Evolutionary conservation across 1,140 invertebrate species (phyloP), one percentile per base, ranked within the genome.

Genomic region (Tetraneura akinire): DNA sequence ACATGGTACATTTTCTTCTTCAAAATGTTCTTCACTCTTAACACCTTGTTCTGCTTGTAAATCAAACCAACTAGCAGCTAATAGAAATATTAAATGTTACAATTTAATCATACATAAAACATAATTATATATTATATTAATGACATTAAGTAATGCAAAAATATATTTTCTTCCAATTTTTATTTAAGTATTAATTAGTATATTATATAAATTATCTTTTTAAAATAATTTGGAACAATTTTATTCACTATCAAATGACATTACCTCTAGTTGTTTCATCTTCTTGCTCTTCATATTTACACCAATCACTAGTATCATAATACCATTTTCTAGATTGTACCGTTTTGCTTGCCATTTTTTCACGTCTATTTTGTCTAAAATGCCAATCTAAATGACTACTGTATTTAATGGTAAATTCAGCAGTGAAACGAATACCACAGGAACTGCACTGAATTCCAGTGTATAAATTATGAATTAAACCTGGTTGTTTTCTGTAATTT

Each of bases 351-450:
- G 93, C 93, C 83, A 96, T 94, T 80, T 94, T 91, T 83, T 96
- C 95, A 60, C 92, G 88, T 13, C 95, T 87, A 86, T 98, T 98
- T 85, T 96, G 93, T 13, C 96, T 87, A 86, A 98, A 98, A 87
- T 98, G 97, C 96, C 97, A 98, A 86, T 98, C 96, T 42, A 98
- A 88, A 87, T 98, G 97, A 85, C 96, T 93, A 81, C 93, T 93
- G 85, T 98, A 94, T 76, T 91, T 90, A 42, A 94, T 92, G 1
- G 93, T 95, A 83, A 94, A 91, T 85, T 95, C 93, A 0, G 93
- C 91, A 14, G 92, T 91, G 85, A 98, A 98, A 55, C 97, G 88
- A 37, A 94, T 90, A 21, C 96, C 96, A 87, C 96, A 98, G 29
- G 95, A 95, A 80, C 93, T 93, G 86, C 97, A 98, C 85, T 98